phyloP scores from a whole-genome alignment of 2,797 vertebrate species.

The Dendrocincla tyrannina region DNA sequence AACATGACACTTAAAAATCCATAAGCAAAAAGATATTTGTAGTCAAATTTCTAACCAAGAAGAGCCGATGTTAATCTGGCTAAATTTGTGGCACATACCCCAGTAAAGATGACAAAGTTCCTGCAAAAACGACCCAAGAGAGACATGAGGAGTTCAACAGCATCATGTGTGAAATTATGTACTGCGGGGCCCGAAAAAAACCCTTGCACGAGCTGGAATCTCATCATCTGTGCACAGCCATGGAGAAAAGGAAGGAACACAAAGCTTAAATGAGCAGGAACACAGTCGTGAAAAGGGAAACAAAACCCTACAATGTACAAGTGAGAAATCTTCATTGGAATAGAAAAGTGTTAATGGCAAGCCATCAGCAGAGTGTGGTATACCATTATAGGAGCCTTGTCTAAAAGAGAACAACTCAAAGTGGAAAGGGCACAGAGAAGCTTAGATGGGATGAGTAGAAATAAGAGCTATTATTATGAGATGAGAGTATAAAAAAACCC shows the following conservation, averaged over 20 bases:
- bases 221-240: neutral
- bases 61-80: neutral
- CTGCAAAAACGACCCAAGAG: neutral
- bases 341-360: neutral
- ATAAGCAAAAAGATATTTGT: neutral
- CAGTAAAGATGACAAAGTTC: neutral
- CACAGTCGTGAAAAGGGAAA: neutral
- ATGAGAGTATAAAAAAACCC: neutral
- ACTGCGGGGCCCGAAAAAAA: neutral
- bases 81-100: neutral
- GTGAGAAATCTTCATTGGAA: neutral
- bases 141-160: neutral
- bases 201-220: neutral
- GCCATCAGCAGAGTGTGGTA: neutral
- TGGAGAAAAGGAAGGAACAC: neutral
- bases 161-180: neutral
- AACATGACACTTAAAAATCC: neutral
- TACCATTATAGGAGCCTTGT: fast-evolving
- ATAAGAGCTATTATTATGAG: neutral
- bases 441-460: neutral
- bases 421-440: neutral
- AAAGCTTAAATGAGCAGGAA: neutral
- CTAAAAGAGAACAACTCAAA: neutral
- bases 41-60: neutral
- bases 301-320: neutral